These are phyloP conservation scores for Magallana angulata DNA, from an alignment of 1,140 invertebrate genomes.

Conservation along the genomic window DNA sequence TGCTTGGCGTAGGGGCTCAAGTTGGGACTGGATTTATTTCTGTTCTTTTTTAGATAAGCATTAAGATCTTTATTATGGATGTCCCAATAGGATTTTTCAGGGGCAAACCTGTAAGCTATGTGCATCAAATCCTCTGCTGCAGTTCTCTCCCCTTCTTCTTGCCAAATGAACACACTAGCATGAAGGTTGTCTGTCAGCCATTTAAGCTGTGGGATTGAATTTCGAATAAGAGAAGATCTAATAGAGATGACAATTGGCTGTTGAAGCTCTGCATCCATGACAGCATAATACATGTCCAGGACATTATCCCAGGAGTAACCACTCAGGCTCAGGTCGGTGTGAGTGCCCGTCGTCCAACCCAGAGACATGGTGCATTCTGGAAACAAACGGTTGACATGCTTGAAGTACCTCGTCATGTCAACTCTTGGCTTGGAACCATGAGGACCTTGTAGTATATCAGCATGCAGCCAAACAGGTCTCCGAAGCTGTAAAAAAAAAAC, in stretches of 20 bases:
- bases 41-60: conserved; percentile 62
- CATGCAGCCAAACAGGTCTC: conserved; percentile 93
- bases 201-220: conserved; percentile 81
- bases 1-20: conserved; percentile 64
- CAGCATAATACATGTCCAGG: conserved; percentile 85
- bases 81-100: conserved; percentile 71
- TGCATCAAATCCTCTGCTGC: conserved; percentile 70
- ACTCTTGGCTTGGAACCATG: conserved; percentile 85
- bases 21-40: conserved; percentile 68
- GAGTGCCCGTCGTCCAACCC: conserved; percentile 91
- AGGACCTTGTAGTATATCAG: conserved; percentile 91
- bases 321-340: conserved; percentile 78
- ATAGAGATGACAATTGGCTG: conserved; percentile 90
- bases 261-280: conserved; percentile 82
- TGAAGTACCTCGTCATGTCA: conserved; percentile 85
- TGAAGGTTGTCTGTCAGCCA: conserved; percentile 76
- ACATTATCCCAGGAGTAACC: conserved; percentile 86
- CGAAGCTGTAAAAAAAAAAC: conserved; percentile 81
- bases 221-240: conserved; percentile 86
- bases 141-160: conserved; percentile 62
- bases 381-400: conserved; percentile 82
- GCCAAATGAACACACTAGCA: conserved; percentile 64
- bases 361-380: conserved; percentile 87
- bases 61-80: conserved; percentile 65
- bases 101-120: conserved; percentile 71